Percentiles rank a stretch among this genome's conserved stretches.
These are phyloP conservation scores for Plutella xylostella DNA, from an alignment of 2,888 invertebrate genomes.

Conservation along the genomic window DNA sequence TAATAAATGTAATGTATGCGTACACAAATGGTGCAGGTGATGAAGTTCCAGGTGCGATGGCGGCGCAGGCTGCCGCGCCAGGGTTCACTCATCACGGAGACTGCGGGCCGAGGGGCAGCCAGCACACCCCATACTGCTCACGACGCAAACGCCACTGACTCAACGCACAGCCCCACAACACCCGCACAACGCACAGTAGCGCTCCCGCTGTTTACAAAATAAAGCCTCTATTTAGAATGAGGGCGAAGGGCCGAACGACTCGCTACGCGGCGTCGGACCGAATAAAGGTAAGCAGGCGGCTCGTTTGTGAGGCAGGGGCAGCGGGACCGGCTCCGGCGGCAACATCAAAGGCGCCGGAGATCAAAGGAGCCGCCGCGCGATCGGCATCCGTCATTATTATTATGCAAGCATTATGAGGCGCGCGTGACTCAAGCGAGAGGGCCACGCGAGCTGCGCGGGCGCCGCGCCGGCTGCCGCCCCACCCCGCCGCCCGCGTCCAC, in stretches of 20 bases:
- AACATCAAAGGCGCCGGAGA: constrained; percentile 65
- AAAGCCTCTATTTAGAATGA: constrained; percentile 66
- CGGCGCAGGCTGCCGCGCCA: constrained; percentile 22
- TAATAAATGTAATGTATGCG: constrained; percentile 36
- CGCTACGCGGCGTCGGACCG: constrained; percentile 60
- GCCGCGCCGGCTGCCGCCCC: constrained; percentile 35
- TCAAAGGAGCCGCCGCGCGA: constrained; percentile 69
- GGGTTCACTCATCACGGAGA: constrained; percentile 28
- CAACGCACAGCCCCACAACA: constrained; percentile 27
- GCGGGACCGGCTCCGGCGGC: constrained; percentile 63
- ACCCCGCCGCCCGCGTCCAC: constrained; percentile 29
- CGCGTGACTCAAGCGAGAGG: constrained; percentile 68
- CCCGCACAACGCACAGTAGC: constrained; percentile 61
- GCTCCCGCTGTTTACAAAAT: constrained; percentile 64
- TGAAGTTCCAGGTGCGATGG: constrained; percentile 26
- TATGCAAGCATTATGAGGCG: constrained; percentile 70
- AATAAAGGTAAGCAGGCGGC: constrained; percentile 64
- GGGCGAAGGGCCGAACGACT: constrained; percentile 60
- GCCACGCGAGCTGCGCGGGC: constrained; percentile 66
- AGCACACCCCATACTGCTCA: constrained; percentile 60
- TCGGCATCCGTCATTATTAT: constrained; percentile 71
- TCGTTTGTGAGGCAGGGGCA: constrained; percentile 65
- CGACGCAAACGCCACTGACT: constrained; percentile 41
- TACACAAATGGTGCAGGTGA: constrained; percentile 59
- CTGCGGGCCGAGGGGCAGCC: constrained; percentile 21